Evolutionary conservation across 2,797 vertebrate species (phyloP), one percentile per base, ranked within the genome.

Genomic region (Varecia variegata): DNA sequence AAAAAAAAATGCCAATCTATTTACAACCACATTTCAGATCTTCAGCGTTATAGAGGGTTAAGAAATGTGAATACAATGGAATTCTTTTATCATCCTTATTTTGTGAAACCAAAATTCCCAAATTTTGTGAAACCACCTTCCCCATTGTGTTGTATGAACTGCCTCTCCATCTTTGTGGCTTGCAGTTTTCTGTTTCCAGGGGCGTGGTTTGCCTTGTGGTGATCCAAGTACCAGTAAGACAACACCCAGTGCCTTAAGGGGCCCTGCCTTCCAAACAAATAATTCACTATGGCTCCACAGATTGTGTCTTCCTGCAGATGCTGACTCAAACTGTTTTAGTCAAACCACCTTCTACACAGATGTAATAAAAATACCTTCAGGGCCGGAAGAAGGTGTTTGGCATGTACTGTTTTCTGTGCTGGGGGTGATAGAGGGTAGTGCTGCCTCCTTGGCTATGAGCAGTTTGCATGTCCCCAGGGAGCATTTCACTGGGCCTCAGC

Each of bases 401-500:
- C 21, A 21, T 0, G 1, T 21, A 47, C 58, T 71, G 35, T 71
- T 43, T 88, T 62, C 40, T 10, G 23, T 52, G 18, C 32, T 21
- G 21, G 67, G 60, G 86, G 62, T 0, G 4, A 18, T 11, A n/a
- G 17, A 76, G 80, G 54, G 5, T 5, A 52, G 30, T 32, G 38
- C 40, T 71, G 47, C 79, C 52, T 96, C 21, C 60, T 18, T n/a
- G 77, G 43, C 62, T 38, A 3, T 47, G 18, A 90, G 84, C 18
- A 68, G 56, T 73, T n/a, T 80, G 38, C 38, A 5, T 47, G 65
- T 88, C 80, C n/a, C 80, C 54, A 27, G 83, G 86, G 94, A 95
- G 27, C 71, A 88, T 92, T 95, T 97, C 90, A 73, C 50, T 50
- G 38, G 77, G 35, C 76, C 95, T 70, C 71, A 47, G 21, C 32